phyloP scores from a whole-genome alignment of 2,888 invertebrate species.

The Ptilodon capucinus region DNA sequence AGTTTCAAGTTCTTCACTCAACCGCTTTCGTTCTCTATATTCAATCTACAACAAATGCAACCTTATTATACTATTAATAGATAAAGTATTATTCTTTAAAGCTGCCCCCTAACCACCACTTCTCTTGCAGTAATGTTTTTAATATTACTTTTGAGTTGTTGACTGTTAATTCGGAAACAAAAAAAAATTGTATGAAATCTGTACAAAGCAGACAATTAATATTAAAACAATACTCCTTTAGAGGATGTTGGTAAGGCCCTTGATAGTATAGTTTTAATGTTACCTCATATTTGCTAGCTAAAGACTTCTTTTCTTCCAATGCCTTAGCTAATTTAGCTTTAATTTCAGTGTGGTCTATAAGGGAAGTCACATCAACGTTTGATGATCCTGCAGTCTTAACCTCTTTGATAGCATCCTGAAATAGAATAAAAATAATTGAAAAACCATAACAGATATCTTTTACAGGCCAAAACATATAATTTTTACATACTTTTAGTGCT shows the following conservation, averaged over 20 bases:
- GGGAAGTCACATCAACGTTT: conserved; percentile 58
- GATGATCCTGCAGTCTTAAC: conserved; percentile 55
- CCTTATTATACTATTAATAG: background rate
- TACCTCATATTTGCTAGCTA: conserved; percentile 71
- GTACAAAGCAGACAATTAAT: no score
- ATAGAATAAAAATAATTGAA: conserved; percentile 11
- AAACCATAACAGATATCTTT: no score
- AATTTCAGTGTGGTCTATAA: conserved; percentile 73
- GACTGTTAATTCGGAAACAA: no score
- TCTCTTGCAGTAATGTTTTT: no score
- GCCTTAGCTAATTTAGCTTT: conserved; percentile 74
- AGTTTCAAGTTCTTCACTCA: conserved; percentile 55
- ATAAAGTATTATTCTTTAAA: no score
- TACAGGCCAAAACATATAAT: background rate
- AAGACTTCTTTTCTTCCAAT: conserved; percentile 60
- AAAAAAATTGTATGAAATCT: no score
- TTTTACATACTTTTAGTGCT: conserved; percentile 62
- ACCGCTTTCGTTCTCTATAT: conserved; percentile 56
- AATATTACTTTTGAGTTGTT: no score
- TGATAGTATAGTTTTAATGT: conserved; percentile 5
- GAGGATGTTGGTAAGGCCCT: no score
- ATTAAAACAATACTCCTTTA: no score
- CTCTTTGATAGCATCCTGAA: conserved; percentile 70
- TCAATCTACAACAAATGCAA: conserved; percentile 47
- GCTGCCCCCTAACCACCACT: no score